phyloP scores from a whole-genome alignment of 2,797 vertebrate genomes.

The Discoglossus pictus region DNA sequence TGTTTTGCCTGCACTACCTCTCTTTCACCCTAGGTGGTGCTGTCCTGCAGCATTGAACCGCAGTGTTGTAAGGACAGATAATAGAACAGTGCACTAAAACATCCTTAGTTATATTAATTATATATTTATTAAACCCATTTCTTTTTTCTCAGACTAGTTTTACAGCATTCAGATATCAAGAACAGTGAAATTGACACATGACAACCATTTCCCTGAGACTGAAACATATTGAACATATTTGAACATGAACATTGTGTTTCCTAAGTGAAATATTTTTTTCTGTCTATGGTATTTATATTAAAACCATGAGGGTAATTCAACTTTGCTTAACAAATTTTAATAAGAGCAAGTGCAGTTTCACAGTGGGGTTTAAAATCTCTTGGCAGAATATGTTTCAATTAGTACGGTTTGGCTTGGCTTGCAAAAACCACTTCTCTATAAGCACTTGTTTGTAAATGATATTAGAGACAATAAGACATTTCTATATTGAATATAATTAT shows the following conservation, averaged over 20 bases:
- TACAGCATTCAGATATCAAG: too few relatives aligned
- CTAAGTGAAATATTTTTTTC: slow-evolving; percentile 2
- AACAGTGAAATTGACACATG: background rate
- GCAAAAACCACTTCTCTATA: slow-evolving; percentile 32
- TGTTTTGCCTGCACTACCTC: too few relatives aligned
- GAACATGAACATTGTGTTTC: background rate
- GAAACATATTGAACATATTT: slow-evolving; percentile 13
- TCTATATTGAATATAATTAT: slow-evolving; percentile 27
- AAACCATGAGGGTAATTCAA: slow-evolving; percentile 16
- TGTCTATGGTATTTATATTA: slow-evolving; percentile 13
- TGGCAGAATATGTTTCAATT: slow-evolving; percentile 20
- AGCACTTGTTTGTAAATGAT: slow-evolving; percentile 25
- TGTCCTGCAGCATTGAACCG: too few relatives aligned
- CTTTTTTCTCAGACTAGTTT: too few relatives aligned
- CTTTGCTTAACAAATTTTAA: slow-evolving; percentile 14
- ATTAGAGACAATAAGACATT: slow-evolving; percentile 16
- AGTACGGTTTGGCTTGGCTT: slow-evolving; percentile 28
- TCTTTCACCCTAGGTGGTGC: too few relatives aligned
- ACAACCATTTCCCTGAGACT: background rate
- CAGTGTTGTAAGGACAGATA: too few relatives aligned
- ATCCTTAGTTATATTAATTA: too few relatives aligned
- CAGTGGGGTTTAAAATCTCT: slow-evolving; percentile 17
- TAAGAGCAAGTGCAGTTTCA: slow-evolving; percentile 22
- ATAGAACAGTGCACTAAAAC: too few relatives aligned
- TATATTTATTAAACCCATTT: too few relatives aligned